Conservation (phyloP, 1,140 invertebrate genomes). For the Drosophila bipectinata region DNA sequence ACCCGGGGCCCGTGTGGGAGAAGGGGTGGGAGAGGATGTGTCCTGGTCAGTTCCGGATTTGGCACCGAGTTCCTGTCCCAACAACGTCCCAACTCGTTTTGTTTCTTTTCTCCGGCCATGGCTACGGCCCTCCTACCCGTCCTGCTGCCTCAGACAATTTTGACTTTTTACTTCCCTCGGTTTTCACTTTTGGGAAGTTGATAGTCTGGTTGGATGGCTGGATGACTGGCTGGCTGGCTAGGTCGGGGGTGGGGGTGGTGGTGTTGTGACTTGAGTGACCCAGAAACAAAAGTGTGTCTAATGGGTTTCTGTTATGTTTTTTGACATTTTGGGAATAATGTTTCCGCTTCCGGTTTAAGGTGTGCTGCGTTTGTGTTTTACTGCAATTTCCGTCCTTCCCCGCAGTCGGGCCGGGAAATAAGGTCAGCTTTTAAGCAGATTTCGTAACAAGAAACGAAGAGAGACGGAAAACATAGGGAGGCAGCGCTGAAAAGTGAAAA, state of each 20-base stretch:
- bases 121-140: background rate
- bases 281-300: conserved; percentile 79
- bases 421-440: conserved; percentile 67
- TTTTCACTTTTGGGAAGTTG: conserved; percentile 69
- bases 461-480: background rate
- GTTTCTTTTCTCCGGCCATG: conserved; percentile 38
- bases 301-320: conserved; percentile 79
- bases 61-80: conserved; percentile 45
- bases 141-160: conserved; percentile 38
- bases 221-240: background rate
- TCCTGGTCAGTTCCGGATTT: conserved; percentile 39
- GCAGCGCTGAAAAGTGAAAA: conserved; percentile 30
- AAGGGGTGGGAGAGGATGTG: background rate
- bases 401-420: conserved; percentile 32
- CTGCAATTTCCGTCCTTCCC: conserved; percentile 65
- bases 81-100: conserved; percentile 54
- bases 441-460: conserved; percentile 42
- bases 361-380: conserved; percentile 62
- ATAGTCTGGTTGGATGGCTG: conserved; percentile 17
- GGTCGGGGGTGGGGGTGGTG: background rate
- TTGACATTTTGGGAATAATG: conserved; percentile 82
- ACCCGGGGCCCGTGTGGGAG: background rate
- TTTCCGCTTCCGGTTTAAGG: conserved; percentile 81
- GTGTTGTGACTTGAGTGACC: conserved; percentile 45
- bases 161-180: conserved; percentile 37